These are phyloP conservation scores for Sminthurinus aureus DNA, from an alignment of 2,888 invertebrate genomes.

Conservation along the genomic window DNA sequence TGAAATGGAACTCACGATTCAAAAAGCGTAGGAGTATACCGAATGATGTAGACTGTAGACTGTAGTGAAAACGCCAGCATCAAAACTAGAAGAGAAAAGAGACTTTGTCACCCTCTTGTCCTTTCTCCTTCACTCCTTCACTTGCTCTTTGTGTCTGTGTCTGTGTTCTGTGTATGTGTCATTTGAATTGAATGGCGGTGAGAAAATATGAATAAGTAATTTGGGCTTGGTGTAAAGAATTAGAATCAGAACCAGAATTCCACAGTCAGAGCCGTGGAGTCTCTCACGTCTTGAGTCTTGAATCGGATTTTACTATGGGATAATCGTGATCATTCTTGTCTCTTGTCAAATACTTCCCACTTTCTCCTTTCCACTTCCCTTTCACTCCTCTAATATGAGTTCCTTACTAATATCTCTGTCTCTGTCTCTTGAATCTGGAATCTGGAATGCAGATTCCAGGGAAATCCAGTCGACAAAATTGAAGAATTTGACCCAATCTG, in stretches of 20 bases:
- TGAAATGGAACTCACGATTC: too few relatives aligned
- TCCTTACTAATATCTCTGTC: background rate
- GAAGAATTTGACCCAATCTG: too few relatives aligned
- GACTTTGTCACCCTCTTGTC: background rate
- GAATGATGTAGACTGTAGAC: too few relatives aligned
- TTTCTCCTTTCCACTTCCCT: too few relatives aligned
- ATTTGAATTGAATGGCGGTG: slow-evolving; percentile 24
- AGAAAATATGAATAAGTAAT: slow-evolving; percentile 33
- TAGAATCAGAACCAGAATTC: background rate
- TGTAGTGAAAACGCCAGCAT: too few relatives aligned
- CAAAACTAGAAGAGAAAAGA: background rate
- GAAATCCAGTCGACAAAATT: too few relatives aligned
- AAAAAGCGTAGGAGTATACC: too few relatives aligned
- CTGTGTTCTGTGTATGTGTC: slow-evolving; percentile 6
- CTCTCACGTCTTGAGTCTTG: background rate
- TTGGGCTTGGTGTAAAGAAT: background rate
- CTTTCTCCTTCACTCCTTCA: slow-evolving; percentile 3
- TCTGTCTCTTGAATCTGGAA: background rate
- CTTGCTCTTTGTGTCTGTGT: background rate
- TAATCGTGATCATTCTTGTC: too few relatives aligned
- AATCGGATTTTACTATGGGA: too few relatives aligned
- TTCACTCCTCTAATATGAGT: background rate
- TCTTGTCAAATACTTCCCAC: too few relatives aligned
- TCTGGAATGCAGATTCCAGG: background rate
- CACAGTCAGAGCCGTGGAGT: background rate